phyloP scores from a whole-genome alignment of 2,888 invertebrate species.

The Ichneumon xanthorius region DNA sequence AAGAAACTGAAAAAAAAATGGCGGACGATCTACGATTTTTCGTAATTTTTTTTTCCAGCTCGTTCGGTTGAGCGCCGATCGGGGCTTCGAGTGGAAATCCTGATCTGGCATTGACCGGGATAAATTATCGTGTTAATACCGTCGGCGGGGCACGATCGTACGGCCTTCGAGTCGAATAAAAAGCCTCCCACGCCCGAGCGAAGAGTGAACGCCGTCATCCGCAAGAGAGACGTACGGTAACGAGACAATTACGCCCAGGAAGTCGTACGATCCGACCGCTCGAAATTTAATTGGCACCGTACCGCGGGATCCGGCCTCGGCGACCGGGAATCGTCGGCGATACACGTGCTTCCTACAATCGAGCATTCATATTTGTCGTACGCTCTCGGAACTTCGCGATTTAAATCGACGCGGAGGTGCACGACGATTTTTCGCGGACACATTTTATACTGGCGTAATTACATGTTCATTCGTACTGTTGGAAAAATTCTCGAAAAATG shows the following conservation, averaged over 20 bases:
- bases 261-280: slow-evolving; percentile 72
- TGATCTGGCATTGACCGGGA: slow-evolving; percentile 39
- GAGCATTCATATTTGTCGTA: background rate
- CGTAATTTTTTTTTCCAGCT: slow-evolving; percentile 1
- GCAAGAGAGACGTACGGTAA: slow-evolving; percentile 62
- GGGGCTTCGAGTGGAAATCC: slow-evolving; percentile 9
- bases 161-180: slow-evolving; percentile 71
- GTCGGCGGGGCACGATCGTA: slow-evolving; percentile 27
- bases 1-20: background rate
- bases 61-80: background rate
- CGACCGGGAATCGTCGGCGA: slow-evolving; percentile 51
- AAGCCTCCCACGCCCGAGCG: slow-evolving; percentile 68
- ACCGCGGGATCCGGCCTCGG: slow-evolving; percentile 67
- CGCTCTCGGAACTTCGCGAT: background rate
- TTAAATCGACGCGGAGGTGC: too few species aligned
- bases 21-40: background rate
- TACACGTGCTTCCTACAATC: slow-evolving; percentile 17
- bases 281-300: slow-evolving; percentile 75
- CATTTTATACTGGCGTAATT: too few species aligned
- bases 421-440: too few species aligned
- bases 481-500: too few species aligned
- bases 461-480: too few species aligned
- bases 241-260: slow-evolving; percentile 76
- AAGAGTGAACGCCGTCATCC: slow-evolving; percentile 48
- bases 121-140: slow-evolving; percentile 36